These are phyloP conservation scores for Ovis canadensis DNA, from an alignment of 2,113 vertebrate genomes.

Conservation along the genomic window DNA sequence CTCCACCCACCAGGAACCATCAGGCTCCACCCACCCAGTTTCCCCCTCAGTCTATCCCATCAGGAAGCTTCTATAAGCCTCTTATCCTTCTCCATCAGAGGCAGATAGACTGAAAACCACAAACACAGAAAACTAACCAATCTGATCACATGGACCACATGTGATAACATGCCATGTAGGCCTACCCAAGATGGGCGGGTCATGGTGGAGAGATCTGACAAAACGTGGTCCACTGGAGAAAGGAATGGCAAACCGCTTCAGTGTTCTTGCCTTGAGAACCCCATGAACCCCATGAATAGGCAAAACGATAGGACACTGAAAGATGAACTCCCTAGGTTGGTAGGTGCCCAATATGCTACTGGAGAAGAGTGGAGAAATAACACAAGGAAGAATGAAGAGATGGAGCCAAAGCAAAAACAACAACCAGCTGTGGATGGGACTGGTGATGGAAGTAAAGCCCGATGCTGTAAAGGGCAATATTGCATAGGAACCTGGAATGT, in stretches of 20 bases:
- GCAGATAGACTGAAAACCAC: not conserved
- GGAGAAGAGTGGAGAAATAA: not conserved
- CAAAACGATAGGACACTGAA: not conserved
- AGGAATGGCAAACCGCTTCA: not conserved
- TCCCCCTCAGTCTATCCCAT: not conserved
- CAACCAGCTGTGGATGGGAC: not conserved
- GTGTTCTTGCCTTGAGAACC: not conserved
- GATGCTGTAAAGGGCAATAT: not conserved
- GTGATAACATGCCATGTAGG: not conserved
- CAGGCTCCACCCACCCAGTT: not conserved
- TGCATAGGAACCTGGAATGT: not conserved
- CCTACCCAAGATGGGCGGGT: not conserved
- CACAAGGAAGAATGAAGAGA: not conserved
- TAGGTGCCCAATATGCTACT: not conserved
- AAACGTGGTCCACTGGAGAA: not conserved
- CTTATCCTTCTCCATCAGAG: not conserved
- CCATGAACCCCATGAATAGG: not conserved
- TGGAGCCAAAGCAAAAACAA: not conserved
- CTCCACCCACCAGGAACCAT: not conserved
- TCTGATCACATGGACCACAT: not conserved
- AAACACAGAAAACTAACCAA: not conserved
- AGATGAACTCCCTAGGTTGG: not conserved
- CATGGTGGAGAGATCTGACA: not conserved
- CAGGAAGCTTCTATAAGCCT: not conserved
- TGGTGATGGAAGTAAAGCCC: not conserved